Evolutionary conservation across 1,140 invertebrate species (phyloP).

Genomic region (Pseudachorutes palmiensis): DNA sequence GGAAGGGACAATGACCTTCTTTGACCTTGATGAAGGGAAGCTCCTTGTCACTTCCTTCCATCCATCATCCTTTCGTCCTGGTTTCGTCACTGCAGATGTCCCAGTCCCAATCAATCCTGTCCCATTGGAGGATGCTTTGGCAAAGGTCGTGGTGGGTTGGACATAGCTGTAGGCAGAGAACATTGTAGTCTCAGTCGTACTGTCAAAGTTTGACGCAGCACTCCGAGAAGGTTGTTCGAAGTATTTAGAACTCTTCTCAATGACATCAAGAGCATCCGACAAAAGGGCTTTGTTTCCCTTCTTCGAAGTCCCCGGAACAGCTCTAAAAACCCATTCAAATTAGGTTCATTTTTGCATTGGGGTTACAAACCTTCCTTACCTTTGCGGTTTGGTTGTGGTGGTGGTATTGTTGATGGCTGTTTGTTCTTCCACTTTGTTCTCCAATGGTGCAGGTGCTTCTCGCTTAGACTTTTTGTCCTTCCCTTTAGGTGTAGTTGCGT

Average conservation of each 20-base stretch:
- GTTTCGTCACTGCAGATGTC: slow-evolving; percentile 43
- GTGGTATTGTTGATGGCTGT: neutral
- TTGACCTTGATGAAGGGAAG: slow-evolving; percentile 48
- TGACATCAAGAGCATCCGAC: neutral
- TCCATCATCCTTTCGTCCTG: slow-evolving; percentile 74
- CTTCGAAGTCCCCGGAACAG: neutral
- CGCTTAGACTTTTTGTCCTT: slow-evolving; percentile 13
- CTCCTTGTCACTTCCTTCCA: slow-evolving; percentile 93
- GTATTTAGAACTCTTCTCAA: neutral
- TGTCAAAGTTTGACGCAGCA: neutral
- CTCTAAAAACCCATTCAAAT: too few species aligned
- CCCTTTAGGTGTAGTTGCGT: neutral
- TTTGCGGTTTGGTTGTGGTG: too few species aligned
- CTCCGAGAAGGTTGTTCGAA: neutral
- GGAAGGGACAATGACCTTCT: slow-evolving; percentile 84
- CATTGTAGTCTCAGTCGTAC: neutral
- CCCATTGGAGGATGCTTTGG: neutral
- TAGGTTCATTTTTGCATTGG: too few species aligned
- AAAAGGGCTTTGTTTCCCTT: neutral
- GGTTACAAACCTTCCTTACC: too few species aligned
- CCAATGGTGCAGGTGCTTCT: slow-evolving; percentile 7
- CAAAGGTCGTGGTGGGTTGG: neutral
- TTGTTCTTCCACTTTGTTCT: neutral
- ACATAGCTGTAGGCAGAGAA: neutral
- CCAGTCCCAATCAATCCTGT: too few species aligned